Conservation (phyloP, 2,113 vertebrate genomes). For the Rhagologus leucostigma region DNA sequence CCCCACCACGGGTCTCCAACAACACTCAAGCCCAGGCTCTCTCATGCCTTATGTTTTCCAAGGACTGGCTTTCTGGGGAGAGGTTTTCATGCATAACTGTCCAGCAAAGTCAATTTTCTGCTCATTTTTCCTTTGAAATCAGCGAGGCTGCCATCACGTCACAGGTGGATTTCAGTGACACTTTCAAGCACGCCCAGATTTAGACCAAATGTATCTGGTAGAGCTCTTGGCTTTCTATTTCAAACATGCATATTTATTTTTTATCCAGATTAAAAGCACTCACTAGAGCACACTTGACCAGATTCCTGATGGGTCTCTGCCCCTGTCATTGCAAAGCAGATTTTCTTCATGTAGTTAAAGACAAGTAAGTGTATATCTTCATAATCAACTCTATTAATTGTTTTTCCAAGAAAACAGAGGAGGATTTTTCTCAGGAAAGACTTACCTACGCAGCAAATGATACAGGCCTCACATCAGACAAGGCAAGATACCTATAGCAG, state of each 20-base stretch:
- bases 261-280: not conserved
- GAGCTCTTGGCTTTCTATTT: conserved; percentile 2
- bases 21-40: not conserved
- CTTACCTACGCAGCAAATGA: not conserved
- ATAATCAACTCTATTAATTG: not conserved
- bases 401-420: not conserved
- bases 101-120: not conserved
- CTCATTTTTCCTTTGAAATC: conserved; percentile 16
- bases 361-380: not conserved
- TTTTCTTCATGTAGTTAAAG: not conserved
- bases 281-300: not conserved
- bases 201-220: not conserved
- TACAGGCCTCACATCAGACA: not conserved
- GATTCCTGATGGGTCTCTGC: not conserved
- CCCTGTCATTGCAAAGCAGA: not conserved
- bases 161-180: not conserved
- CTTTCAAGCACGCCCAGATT: not conserved
- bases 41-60: not conserved
- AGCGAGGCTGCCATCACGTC: not conserved
- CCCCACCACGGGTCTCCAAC: fast-evolving
- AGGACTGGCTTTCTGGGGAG: not conserved
- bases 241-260: not conserved
- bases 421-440: not conserved
- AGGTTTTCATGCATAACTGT: not conserved
- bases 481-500: not conserved